Conservation (phyloP, 2,113 vertebrate species). For the Pelodiscus sinensis region DNA sequence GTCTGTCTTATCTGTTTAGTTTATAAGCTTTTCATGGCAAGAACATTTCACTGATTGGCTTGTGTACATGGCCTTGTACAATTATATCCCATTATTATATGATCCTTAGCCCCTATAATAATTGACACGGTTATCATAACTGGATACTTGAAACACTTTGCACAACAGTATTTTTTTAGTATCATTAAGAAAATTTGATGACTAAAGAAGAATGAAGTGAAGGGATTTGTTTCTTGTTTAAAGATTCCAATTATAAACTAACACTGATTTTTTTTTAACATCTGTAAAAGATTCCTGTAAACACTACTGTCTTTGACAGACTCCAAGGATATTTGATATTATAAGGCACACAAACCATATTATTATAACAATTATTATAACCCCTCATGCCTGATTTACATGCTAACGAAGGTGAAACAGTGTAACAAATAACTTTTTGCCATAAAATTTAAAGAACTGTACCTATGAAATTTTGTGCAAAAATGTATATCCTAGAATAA, state of each 20-base stretch:
- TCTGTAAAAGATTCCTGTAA: neutral
- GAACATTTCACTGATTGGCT: neutral
- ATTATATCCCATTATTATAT: neutral
- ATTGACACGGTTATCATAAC: neutral
- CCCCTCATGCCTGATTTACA: neutral
- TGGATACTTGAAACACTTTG: slow-evolving; percentile 14
- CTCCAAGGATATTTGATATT: neutral
- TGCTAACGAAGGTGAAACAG: neutral
- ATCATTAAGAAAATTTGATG: slow-evolving; percentile 1
- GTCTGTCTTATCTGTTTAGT: neutral
- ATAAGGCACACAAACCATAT: neutral
- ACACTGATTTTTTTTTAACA: neutral
- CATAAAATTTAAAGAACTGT: neutral
- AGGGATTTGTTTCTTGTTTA: no score
- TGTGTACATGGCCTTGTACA: neutral
- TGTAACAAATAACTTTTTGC: neutral
- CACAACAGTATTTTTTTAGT: slow-evolving; percentile 4
- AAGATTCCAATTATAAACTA: slow-evolving; percentile 9
- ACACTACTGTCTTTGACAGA: neutral
- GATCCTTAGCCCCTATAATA: neutral
- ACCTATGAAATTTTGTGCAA: neutral
- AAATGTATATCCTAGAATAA: slow-evolving; percentile 33
- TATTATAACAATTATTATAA: neutral
- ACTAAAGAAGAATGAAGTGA: no score
- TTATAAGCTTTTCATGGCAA: neutral